Percentiles rank a stretch among this genome's conserved stretches.
phyloP scores from a whole-genome alignment of 1,140 invertebrate species.

The Drosophila persimilis region DNA sequence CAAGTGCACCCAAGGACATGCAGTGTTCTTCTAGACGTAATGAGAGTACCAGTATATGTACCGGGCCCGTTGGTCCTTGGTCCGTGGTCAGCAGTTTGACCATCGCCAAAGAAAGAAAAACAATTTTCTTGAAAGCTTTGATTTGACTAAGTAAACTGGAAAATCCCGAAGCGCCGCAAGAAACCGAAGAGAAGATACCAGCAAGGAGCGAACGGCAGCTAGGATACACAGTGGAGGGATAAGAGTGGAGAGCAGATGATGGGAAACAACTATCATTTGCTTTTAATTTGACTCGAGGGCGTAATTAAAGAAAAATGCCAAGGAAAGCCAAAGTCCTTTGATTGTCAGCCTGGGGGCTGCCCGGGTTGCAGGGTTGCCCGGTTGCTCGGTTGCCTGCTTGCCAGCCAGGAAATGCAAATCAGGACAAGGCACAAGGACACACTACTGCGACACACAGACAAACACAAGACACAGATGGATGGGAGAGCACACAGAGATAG shows the following conservation, averaged over 20 bases:
- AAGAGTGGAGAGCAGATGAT: conserved; percentile 19
- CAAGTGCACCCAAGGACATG: conserved; percentile 48
- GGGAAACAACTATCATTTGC: conserved; percentile 67
- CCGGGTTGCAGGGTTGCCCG: not conserved
- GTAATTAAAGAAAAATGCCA: conserved; percentile 79
- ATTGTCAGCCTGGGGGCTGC: conserved; percentile 53
- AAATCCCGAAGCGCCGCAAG: conserved; percentile 53
- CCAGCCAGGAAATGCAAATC: conserved; percentile 64
- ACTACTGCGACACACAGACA: conserved; percentile 20
- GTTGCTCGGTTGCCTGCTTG: conserved; percentile 13
- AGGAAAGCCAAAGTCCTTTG: conserved; percentile 73
- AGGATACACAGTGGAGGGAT: conserved; percentile 17
- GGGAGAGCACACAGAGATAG: conserved; percentile 16
- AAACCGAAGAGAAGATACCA: conserved; percentile 1
- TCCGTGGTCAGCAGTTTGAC: conserved; percentile 43
- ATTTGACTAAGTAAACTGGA: conserved; percentile 78
- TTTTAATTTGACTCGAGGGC: conserved; percentile 78
- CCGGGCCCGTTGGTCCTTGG: conserved; percentile 1
- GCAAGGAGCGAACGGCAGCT: not conserved
- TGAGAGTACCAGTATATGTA: not conserved
- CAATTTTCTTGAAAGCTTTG: conserved; percentile 78
- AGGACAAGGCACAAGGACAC: conserved; percentile 8
- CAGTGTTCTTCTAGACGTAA: conserved; percentile 27
- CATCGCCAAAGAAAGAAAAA: conserved; percentile 54
- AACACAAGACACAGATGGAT: conserved; percentile 50